Evolutionary conservation across 1,140 invertebrate species (phyloP).

Genomic region (Helicoverpa zea): DNA sequence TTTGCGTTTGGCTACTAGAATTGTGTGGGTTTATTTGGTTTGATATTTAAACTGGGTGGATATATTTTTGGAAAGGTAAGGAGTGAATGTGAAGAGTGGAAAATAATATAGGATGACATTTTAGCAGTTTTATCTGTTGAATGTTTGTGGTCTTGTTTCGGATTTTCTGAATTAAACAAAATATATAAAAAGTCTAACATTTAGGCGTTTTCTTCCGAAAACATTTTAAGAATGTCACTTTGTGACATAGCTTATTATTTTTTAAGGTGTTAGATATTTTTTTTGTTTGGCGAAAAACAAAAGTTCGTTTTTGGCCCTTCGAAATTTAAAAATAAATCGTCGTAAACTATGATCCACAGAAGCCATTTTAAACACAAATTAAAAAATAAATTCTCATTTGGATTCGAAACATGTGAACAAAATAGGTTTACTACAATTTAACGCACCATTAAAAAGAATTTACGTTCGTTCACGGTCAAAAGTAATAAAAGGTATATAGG

Average conservation of each 20-base stretch:
- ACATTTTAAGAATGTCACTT: too few species aligned
- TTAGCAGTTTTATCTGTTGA: too few species aligned
- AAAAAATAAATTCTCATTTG: neutral
- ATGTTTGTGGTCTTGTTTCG: too few species aligned
- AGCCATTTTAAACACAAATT: too few species aligned
- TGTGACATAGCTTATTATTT: too few species aligned
- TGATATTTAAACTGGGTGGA: conserved; percentile 7
- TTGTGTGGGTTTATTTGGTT: neutral
- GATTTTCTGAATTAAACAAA: too few species aligned
- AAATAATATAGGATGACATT: too few species aligned
- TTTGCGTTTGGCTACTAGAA: conserved; percentile 29
- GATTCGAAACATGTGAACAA: neutral
- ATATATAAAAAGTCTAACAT: too few species aligned
- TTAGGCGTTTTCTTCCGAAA: too few species aligned
- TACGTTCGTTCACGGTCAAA: conserved; percentile 32
- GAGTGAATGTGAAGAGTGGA: neutral
- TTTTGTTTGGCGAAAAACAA: too few species aligned
- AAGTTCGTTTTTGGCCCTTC: neutral
- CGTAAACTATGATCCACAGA: too few species aligned
- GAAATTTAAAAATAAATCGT: neutral
- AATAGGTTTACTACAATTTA: conserved; percentile 12
- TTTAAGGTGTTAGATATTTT: too few species aligned
- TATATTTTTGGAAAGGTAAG: neutral
- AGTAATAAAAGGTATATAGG: conserved; percentile 32
- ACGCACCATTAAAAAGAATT: conserved; percentile 27